Evolutionary conservation across 2,113 vertebrate species (phyloP).

Genomic region (Amphiprion ocellaris): DNA sequence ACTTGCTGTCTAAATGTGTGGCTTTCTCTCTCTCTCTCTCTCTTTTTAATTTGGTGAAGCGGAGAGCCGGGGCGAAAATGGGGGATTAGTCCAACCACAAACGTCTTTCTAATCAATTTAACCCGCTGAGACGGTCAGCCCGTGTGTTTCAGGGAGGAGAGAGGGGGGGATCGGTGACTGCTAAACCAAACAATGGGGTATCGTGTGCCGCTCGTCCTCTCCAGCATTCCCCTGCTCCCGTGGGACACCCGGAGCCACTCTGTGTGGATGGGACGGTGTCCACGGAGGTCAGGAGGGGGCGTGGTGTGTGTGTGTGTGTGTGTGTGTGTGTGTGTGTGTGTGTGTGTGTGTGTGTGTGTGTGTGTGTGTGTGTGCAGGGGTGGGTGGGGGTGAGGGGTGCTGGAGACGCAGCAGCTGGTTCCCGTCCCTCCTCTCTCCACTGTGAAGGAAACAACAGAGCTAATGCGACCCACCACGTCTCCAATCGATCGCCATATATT

Average conservation of each 20-base stretch:
- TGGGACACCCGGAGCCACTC: conserved; percentile 78
- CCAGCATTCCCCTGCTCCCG: conserved; percentile 78
- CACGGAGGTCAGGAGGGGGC: conserved; percentile 75
- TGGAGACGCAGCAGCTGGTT: conserved; percentile 79
- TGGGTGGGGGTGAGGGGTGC: conserved; percentile 16
- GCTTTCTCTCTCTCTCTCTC: conserved; percentile 6
- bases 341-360: conserved; percentile 4
- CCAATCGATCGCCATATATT: conserved; percentile 71
- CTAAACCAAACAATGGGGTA: conserved; percentile 82
- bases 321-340: conserved; percentile 28
- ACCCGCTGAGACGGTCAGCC: conserved; percentile 72
- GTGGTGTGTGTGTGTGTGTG: conserved; percentile 3
- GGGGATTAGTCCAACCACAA: conserved; percentile 71
- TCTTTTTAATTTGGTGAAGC: conserved; percentile 54
- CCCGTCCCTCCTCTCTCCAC: conserved; percentile 64
- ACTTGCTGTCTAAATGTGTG: conserved; percentile 41
- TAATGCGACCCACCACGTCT: conserved; percentile 65
- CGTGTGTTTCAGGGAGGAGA: conserved; percentile 43
- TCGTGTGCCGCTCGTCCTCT: conserved; percentile 85
- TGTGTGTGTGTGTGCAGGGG: conserved; percentile 12
- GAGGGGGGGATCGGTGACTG: conserved; percentile 74
- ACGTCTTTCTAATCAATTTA: conserved; percentile 81
- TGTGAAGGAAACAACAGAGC: conserved; percentile 67
- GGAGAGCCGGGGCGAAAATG: conserved; percentile 43
- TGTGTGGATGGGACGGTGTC: conserved; percentile 75